Base-by-base conservation (phyloP, 2,113 vertebrate species). In the Caloenas nicobarica region DNA sequence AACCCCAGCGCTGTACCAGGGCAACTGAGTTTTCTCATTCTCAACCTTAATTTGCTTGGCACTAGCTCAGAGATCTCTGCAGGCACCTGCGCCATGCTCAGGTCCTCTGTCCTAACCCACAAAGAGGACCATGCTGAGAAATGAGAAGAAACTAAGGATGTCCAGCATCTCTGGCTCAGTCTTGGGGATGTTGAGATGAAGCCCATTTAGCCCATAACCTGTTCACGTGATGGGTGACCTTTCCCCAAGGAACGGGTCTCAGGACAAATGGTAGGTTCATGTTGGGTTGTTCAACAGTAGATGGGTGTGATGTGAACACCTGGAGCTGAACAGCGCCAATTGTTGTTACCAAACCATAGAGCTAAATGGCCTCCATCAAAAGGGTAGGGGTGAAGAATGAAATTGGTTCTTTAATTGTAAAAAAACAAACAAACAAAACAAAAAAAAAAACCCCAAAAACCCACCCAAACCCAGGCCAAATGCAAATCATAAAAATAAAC, bases 381-480 rank as follows among this genome's bases (percentile, higher is more conserved):
- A 25, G 36, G 53, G 25, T 5, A 5, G 31, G 38, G 26, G 8
- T 36, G 46, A 78, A 60, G 74, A 78, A 61, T 60, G 24, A 86
- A 95, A 68, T 1, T 7, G 36, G 10, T 68, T 50, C 66, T 79
- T 86, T 61, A 77, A 80, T 80, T 46, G 10, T 23, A 11, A 40
- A 46, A 62, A 46, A 46, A 24, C 25, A 21, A 51, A 36, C 38
- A 38, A 23, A 5, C 11, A 2, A 1, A 11, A 10, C 14, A 0
- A 2, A 1, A 11, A 10, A 14, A 0, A 1, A 4, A 18, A 84
- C 15, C n/a, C 12, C n/a, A n/a, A n/a, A n/a, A n/a, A n/a, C n/a
- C n/a, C n/a, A n/a, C n/a, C n/a, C 44, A 48, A 89, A 60, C 34
- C 18, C 46, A 23, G 34, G 60, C 78, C 79, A 93, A 51, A 31